Percentiles rank a stretch among this genome's conserved stretches.
These are phyloP conservation scores for Drosophila bocki DNA, from an alignment of 1,140 invertebrate genomes.

Conservation along the genomic window DNA sequence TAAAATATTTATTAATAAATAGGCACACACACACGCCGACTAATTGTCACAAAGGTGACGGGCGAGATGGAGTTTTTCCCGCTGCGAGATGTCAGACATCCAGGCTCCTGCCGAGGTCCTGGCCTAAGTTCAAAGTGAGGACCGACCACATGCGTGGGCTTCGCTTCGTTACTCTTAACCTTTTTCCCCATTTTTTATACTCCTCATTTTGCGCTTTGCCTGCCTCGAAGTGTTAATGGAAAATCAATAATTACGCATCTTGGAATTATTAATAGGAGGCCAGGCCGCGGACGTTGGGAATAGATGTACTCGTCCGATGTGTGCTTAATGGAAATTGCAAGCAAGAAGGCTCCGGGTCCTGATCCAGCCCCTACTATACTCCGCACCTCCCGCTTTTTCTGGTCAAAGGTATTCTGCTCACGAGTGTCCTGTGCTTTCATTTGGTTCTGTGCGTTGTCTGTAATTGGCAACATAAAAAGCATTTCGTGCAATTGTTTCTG, in stretches of 20 bases:
- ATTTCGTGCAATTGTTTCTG: slow-evolving; percentile 60
- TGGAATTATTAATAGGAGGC: slow-evolving; percentile 78
- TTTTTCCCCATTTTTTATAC: slow-evolving; percentile 31
- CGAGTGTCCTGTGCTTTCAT: slow-evolving; percentile 24
- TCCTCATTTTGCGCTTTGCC: slow-evolving; percentile 41
- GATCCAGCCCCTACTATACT: background rate
- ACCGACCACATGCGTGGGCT: slow-evolving; percentile 57
- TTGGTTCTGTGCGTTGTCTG: slow-evolving; percentile 43
- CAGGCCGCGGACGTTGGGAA: slow-evolving; percentile 8
- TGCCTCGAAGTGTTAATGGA: slow-evolving; percentile 77
- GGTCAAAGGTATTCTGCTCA: slow-evolving; percentile 30
- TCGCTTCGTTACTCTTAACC: slow-evolving; percentile 46
- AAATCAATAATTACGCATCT: slow-evolving; percentile 84
- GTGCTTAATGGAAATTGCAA: slow-evolving; percentile 41
- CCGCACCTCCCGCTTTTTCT: background rate
- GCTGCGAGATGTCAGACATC: slow-evolving; percentile 53
- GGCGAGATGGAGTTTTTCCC: slow-evolving; percentile 63
- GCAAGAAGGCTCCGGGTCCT: slow-evolving; percentile 2
- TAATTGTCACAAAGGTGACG: slow-evolving; percentile 79
- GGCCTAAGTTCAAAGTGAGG: slow-evolving; percentile 76
- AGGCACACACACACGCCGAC: slow-evolving; percentile 62
- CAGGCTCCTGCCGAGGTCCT: slow-evolving; percentile 51
- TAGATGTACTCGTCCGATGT: slow-evolving; percentile 14
- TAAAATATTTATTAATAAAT: slow-evolving; percentile 83
- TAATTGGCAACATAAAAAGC: slow-evolving; percentile 67